Evolutionary conservation across 2,113 vertebrate genomes (phyloP).

Genomic region (Elanus axillaris): DNA sequence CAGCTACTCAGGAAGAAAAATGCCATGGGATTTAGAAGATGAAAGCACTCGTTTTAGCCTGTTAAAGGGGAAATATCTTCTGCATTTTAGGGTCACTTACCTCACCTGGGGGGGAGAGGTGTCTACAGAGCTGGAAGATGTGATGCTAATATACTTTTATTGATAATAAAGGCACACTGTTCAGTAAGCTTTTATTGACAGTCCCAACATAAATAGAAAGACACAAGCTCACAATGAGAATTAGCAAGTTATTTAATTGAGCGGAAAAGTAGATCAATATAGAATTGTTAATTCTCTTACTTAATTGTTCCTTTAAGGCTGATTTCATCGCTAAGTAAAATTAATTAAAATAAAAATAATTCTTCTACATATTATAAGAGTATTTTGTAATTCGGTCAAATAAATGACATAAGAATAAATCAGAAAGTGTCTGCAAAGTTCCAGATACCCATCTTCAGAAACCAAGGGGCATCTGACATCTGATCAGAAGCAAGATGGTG

Average conservation of each 20-base stretch:
- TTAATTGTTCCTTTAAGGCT: conserved; percentile 6
- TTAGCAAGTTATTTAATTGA: conserved; percentile 15
- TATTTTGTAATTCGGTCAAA: not conserved
- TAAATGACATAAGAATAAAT: not conserved
- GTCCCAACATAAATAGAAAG: not conserved
- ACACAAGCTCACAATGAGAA: not conserved
- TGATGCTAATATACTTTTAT: not conserved
- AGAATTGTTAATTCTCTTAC: conserved; percentile 9
- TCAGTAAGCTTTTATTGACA: not conserved
- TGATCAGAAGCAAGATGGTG: not conserved
- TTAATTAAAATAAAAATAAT: conserved; percentile 27
- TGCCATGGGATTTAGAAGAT: not conserved
- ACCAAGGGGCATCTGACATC: not conserved
- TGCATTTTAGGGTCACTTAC: not conserved
- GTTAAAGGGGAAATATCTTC: not conserved
- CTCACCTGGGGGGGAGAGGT: not conserved
- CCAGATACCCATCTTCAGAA: not conserved
- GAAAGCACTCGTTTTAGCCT: not conserved
- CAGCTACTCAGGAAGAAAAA: not conserved
- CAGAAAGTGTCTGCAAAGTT: not conserved
- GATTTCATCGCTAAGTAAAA: not conserved
- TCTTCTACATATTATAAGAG: not conserved
- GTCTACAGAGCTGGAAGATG: not conserved
- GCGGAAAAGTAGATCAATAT: conserved; percentile 11
- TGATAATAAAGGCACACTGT: not conserved